Conservation (phyloP, 2,888 invertebrate species). For the Entomobrya proxima region DNA sequence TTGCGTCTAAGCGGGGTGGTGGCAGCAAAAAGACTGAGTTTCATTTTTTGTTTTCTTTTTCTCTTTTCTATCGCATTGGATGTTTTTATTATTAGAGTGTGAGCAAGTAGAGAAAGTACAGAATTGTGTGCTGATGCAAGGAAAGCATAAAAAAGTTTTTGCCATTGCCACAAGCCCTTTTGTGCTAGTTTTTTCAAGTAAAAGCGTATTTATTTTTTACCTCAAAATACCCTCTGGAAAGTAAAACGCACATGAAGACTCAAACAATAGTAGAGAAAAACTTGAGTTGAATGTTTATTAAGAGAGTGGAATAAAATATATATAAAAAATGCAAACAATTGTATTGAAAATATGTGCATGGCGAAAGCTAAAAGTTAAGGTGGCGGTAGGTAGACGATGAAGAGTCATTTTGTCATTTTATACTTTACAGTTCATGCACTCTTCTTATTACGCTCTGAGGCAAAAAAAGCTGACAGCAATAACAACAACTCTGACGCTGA, state of each 20-base stretch:
- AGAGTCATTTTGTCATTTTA: slow-evolving; percentile 12
- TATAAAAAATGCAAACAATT: not conserved
- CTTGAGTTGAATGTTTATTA: slow-evolving; percentile 19
- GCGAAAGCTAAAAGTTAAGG: not conserved
- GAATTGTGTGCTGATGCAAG: not conserved
- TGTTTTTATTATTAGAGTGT: not conserved
- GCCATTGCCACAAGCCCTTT: not conserved
- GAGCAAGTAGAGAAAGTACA: not conserved
- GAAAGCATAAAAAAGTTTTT: not conserved
- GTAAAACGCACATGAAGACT: too few species aligned
- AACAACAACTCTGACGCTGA: too few species aligned
- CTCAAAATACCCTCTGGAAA: too few species aligned
- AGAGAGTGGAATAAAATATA: not conserved
- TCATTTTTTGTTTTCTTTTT: not conserved
- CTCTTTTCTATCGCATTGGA: not conserved
- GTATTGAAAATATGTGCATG: not conserved
- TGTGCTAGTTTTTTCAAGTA: not conserved
- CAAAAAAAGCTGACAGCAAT: not conserved
- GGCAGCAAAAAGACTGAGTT: not conserved
- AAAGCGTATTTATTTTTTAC: too few species aligned
- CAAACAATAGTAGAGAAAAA: not conserved
- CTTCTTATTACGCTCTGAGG: not conserved
- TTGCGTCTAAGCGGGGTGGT: not conserved
- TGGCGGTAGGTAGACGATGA: not conserved
- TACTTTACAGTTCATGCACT: slow-evolving; percentile 12